Evolutionary conservation across 2,888 invertebrate genomes (phyloP).

Genomic region (Deilephila elpenor): DNA sequence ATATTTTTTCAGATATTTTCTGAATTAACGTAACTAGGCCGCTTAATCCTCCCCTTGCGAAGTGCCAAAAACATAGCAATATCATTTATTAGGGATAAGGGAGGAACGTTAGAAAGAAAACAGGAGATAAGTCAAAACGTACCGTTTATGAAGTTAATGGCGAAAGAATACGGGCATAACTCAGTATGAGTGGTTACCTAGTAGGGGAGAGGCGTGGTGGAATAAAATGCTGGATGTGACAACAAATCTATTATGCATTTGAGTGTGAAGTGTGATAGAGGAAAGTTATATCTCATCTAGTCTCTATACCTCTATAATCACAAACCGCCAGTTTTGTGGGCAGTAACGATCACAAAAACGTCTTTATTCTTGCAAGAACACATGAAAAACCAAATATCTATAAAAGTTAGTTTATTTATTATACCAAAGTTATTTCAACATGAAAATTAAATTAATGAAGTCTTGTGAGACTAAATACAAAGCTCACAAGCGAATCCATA

Average conservation of each 20-base stretch:
- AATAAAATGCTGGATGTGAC: conserved; percentile 32
- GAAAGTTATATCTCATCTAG: no score
- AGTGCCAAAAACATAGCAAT: conserved; percentile 14
- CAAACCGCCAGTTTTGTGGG: no score
- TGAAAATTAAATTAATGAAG: no score
- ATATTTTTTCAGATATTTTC: not conserved
- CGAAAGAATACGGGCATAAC: conserved; percentile 53
- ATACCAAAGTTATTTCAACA: no score
- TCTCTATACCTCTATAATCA: no score
- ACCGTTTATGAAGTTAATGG: conserved; percentile 52
- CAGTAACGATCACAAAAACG: no score
- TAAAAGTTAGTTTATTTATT: no score
- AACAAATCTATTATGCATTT: not conserved
- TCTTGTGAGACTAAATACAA: no score
- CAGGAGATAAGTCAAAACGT: conserved; percentile 40
- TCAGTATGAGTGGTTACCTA: conserved; percentile 52
- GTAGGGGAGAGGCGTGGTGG: conserved; percentile 33
- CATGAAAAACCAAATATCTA: no score
- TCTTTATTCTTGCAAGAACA: no score
- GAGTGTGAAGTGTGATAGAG: no score
- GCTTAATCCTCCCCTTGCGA: not conserved
- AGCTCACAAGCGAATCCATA: no score
- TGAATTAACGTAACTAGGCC: not conserved
- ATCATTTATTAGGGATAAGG: conserved; percentile 5
- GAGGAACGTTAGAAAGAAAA: conserved; percentile 37